Base-by-base conservation (phyloP, 2,113 vertebrate species). In the Anser cygnoides region DNA sequence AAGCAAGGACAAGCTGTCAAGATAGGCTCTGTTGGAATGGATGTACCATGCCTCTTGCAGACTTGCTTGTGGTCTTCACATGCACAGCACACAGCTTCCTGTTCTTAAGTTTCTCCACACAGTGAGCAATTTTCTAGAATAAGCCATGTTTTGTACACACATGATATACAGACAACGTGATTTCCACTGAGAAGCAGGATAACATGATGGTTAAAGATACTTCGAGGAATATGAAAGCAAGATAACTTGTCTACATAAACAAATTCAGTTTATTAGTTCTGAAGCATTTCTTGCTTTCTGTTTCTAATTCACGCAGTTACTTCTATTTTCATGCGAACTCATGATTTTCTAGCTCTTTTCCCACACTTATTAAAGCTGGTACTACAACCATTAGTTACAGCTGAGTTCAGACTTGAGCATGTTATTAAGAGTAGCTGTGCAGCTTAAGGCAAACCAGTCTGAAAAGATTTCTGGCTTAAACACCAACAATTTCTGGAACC, bases 401-500 rank as follows among this genome's bases (percentile, higher is more conserved):
- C 68, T 84, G 55, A 26, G 4, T 54, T 65, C 75, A 66, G 50
- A 57, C 25, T 76, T 0, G 0, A 70, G 20, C 44, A 80, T 83
- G 33, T 83, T 1, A 0, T 70, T 89, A 73, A 57, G 39, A 23
- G 9, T 31, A 29, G 18, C 39, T 58, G 25, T 29, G 33, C 33
- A 80, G 22, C 39, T 89, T 81, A 74, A 84, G 52, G 13, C 35
- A 92, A 90, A 84, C 7, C 12, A 73, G 22, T 66, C 67, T 77
- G 76, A 77, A 86, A 87, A n/a, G 8, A 21, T 58, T 91, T 89
- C 29, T 79, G 8, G 52, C 65, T 92, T 37, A 91, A 90, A 81
- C 61, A 22, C 31, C 35, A 70, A 50, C 17, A 46, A 49, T 74
- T 93, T 81, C 25, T 66, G 50, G 26, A 37, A 66, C 55, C 12